Evolutionary conservation across 2,888 invertebrate species (phyloP).

Genomic region (Noctua janthe): DNA sequence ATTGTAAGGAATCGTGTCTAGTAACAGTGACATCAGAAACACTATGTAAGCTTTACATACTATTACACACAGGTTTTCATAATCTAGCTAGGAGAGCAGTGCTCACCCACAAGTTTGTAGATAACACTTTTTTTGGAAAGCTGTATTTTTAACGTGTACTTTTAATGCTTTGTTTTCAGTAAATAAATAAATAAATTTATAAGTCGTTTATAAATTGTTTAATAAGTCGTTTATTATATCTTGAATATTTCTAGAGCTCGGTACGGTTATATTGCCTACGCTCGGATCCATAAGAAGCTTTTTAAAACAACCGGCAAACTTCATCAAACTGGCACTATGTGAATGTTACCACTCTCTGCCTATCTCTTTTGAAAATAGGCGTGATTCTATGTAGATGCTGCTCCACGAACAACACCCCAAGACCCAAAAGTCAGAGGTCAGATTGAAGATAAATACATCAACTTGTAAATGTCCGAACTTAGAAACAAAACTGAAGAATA

Average conservation of each 20-base stretch:
- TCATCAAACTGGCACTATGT: background rate
- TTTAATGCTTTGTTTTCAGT: too few species aligned
- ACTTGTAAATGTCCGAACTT: conserved; percentile 45
- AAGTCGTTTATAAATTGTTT: too few species aligned
- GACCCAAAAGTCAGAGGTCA: conserved; percentile 34
- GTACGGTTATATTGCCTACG: background rate
- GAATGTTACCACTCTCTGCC: too few species aligned
- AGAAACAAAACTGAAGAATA: conserved; percentile 29
- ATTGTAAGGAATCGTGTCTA: background rate
- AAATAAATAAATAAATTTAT: too few species aligned
- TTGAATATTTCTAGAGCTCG: background rate
- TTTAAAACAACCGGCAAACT: background rate
- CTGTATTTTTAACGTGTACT: too few species aligned
- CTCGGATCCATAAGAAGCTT: background rate
- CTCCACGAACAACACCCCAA: background rate
- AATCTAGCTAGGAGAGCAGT: too few species aligned
- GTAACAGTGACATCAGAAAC: too few species aligned
- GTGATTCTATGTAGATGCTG: background rate
- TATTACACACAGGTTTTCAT: too few species aligned
- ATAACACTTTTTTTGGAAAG: too few species aligned
- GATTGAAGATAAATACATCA: conserved; percentile 50
- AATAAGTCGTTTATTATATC: background rate
- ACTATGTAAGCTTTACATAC: too few species aligned
- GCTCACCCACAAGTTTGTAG: too few species aligned
- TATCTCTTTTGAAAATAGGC: background rate